A percentile compares a stretch with the other conserved stretches of the same genome.
Evolutionary conservation across 2,888 invertebrate species (phyloP).

Genomic region (Apotomis turbidana): DNA sequence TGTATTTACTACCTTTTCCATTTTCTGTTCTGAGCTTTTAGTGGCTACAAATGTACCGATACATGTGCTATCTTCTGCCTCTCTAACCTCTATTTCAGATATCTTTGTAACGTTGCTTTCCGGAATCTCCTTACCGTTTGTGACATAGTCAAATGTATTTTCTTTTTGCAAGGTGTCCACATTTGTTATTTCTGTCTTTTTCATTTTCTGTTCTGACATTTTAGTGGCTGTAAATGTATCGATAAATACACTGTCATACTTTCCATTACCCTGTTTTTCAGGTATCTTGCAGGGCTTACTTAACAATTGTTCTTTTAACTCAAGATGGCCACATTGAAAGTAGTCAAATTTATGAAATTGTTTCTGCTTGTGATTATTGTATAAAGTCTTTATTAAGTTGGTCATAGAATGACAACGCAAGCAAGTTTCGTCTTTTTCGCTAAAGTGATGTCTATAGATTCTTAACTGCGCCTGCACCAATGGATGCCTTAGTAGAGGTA

Average conservation of each 20-base stretch:
- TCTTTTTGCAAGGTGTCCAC: conserved; percentile 35
- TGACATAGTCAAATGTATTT: conserved; percentile 35
- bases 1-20: conserved; percentile 8
- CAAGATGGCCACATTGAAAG: background rate
- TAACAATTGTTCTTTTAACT: background rate
- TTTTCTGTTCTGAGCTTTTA: conserved; percentile 48
- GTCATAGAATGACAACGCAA: conserved; percentile 12
- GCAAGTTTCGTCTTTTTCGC: background rate
- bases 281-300: background rate
- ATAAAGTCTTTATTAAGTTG: conserved; percentile 12
- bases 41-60: background rate
- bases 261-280: too few species aligned
- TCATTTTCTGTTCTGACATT: conserved; percentile 49
- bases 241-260: background rate
- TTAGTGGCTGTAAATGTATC: background rate
- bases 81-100: too few species aligned
- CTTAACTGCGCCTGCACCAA: conserved; percentile 20
- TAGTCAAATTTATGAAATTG: conserved; percentile 4
- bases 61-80: background rate
- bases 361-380: conserved; percentile 15
- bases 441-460: conserved; percentile 14
- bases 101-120: conserved; percentile 40
- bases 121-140: background rate
- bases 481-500: conserved; percentile 1
- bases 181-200: conserved; percentile 39